Conservation (phyloP, 2,113 vertebrate genomes). For the Sclerurus mexicanus region DNA sequence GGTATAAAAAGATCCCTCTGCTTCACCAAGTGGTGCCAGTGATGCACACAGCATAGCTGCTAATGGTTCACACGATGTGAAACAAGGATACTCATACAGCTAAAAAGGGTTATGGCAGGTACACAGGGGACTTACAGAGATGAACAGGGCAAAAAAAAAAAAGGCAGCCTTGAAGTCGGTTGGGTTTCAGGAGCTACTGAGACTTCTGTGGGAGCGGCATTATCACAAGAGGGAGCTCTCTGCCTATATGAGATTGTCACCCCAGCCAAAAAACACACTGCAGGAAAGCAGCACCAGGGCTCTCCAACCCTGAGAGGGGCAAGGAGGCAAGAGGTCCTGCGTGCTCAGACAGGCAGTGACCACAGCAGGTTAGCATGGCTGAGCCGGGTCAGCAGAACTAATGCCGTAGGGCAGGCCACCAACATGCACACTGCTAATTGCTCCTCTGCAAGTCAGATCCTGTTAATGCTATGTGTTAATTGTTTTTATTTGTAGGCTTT, state of each 20-base stretch:
- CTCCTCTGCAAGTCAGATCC: not conserved
- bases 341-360: not conserved
- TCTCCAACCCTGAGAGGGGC: not conserved
- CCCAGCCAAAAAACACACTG: not conserved
- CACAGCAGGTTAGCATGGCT: not conserved
- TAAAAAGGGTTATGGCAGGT: not conserved
- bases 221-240: conserved; percentile 63
- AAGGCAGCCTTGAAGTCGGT: not conserved
- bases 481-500: not conserved
- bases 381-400: not conserved
- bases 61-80: fast-evolving
- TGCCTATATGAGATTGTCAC: not conserved
- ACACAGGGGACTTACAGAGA: not conserved
- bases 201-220: not conserved
- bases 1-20: fast-evolving
- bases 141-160: not conserved
- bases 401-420: not conserved
- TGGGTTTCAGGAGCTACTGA: not conserved
- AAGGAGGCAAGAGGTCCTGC: not conserved
- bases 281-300: not conserved
- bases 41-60: not conserved
- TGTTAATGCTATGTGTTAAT: not conserved
- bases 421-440: not conserved
- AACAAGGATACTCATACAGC: not conserved
- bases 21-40: not conserved